Percentiles rank a stretch among this genome's conserved stretches.
phyloP scores from a whole-genome alignment of 2,888 invertebrate species.

The Lucinisca nassula region DNA sequence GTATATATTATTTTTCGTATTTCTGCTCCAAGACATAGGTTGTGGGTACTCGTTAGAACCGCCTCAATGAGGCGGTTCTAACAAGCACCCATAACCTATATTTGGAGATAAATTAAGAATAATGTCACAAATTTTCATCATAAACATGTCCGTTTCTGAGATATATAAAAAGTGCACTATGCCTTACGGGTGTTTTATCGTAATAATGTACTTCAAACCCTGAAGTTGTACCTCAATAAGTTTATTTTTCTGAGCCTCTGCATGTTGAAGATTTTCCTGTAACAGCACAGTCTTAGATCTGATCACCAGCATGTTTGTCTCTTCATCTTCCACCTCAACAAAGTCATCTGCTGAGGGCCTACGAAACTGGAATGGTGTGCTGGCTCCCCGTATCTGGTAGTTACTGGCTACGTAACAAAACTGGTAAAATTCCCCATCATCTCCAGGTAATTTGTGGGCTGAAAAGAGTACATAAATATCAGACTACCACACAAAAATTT shows the following conservation, averaged over 20 bases:
- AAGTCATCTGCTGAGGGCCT: conserved; percentile 83
- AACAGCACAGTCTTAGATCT: conserved; percentile 82
- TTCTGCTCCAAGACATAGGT: not conserved
- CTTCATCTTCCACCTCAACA: conserved; percentile 85
- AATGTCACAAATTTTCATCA: too few species aligned
- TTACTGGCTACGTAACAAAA: conserved; percentile 86
- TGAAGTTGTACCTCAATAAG: conserved; percentile 76
- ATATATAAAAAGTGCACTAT: too few species aligned
- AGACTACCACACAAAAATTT: too few species aligned
- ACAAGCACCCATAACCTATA: not conserved
- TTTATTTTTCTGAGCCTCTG: conserved; percentile 72
- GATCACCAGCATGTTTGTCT: conserved; percentile 86
- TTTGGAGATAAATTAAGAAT: too few species aligned
- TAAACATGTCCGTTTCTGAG: too few species aligned
- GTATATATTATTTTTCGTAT: too few species aligned
- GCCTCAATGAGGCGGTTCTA: not conserved
- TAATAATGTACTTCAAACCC: too few species aligned
- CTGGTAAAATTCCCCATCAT: conserved; percentile 88
- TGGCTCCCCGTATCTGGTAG: conserved; percentile 86
- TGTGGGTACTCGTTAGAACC: not conserved
- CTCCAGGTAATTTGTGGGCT: conserved; percentile 85
- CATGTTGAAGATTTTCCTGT: conserved; percentile 82
- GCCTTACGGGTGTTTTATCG: too few species aligned
- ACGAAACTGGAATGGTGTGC: conserved; percentile 88
- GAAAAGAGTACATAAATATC: conserved; percentile 41